Evolutionary conservation across 2,113 vertebrate species (phyloP), one percentile per base, ranked within the genome.

Genomic region (Ctenodactylus gundi): DNA sequence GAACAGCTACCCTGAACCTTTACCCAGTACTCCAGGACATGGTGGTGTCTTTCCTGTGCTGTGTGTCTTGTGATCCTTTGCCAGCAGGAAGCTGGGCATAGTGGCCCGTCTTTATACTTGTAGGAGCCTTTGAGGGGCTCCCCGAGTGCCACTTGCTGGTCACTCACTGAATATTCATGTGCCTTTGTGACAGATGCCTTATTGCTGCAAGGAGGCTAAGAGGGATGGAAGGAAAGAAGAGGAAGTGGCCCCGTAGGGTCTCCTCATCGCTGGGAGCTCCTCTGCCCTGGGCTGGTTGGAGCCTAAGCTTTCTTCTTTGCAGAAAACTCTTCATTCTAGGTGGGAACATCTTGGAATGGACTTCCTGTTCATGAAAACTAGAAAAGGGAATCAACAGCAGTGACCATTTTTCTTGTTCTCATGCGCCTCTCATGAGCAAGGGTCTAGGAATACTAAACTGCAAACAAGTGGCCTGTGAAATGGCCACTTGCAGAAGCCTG

Each of bases 341-440:
- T 58, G 53, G 85, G 76, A 51, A 41, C 87, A 57, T 94, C 55
- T 77, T 57, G 46, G 65, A 82, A 55, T 31, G 18, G 93, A 29
- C 44, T 87, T 96, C 72, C 1, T 73, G 13, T 70, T 46, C 72
- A 27, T 72, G 41, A 49, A 83, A 46, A 58, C 5, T 41, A n/a
- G 70, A 67, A 91, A 91, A 87, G 75, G 46, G 53, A 77, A 29
- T 20, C 51, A 31, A n/a, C 7, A 3, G 2, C 17, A 72, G 34
- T 25, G 31, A 10, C 55, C 0, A 0, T 51, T 73, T 84, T n/a
- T n/a, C n/a, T 14, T 36, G 0, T 85, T 49, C 29, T 64, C 18
- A 11, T 53, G 9, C 17, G 3, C 34, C 73, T 73, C 29, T 51
- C 10, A 18, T 9, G 10, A 21, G 6, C n/a, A 13, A 41, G 60